phyloP scores from a whole-genome alignment of 1,140 invertebrate genomes.

The Zaprionus gabonicus region DNA sequence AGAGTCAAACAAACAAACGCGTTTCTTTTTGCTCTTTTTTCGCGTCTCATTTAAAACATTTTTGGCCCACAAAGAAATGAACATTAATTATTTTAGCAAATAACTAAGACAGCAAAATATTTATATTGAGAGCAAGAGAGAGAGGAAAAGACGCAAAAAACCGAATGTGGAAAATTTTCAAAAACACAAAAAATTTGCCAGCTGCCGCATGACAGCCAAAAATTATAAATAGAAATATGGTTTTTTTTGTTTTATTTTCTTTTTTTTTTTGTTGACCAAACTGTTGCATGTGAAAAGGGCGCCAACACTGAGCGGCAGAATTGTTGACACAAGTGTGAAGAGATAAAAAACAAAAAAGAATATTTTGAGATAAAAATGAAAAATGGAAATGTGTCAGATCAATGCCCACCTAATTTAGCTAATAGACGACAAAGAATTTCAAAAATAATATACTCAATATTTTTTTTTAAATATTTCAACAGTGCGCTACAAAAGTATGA shows the following conservation, averaged over 20 bases:
- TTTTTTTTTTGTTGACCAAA: background rate
- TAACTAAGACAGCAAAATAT: slow-evolving; percentile 33
- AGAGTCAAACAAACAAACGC: slow-evolving; percentile 48
- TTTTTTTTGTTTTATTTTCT: slow-evolving; percentile 16
- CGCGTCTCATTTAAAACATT: slow-evolving; percentile 37
- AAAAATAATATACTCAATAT: background rate
- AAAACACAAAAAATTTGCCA: slow-evolving; percentile 38
- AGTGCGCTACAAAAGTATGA: slow-evolving; percentile 4
- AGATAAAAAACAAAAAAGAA: slow-evolving; percentile 8
- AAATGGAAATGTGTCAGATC: slow-evolving; percentile 19
- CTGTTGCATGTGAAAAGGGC: slow-evolving; percentile 34
- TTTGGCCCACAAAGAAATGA: slow-evolving; percentile 26
- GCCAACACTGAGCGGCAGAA: slow-evolving; percentile 32
- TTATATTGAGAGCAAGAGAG: background rate
- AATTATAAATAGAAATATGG: slow-evolving; percentile 25
- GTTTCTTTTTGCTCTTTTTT: slow-evolving; percentile 26
- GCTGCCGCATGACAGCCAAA: slow-evolving; percentile 47
- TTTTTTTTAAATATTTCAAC: background rate
- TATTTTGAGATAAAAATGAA: slow-evolving; percentile 1
- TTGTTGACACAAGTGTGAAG: slow-evolving; percentile 42
- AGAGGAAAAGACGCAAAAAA: background rate
- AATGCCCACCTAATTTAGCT: slow-evolving; percentile 10
- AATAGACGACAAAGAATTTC: slow-evolving; percentile 1
- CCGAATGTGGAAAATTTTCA: slow-evolving; percentile 63
- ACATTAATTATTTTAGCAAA: slow-evolving; percentile 53